Conservation (phyloP, 2,113 vertebrate genomes). For the Aspidoscelis tigris region DNA sequence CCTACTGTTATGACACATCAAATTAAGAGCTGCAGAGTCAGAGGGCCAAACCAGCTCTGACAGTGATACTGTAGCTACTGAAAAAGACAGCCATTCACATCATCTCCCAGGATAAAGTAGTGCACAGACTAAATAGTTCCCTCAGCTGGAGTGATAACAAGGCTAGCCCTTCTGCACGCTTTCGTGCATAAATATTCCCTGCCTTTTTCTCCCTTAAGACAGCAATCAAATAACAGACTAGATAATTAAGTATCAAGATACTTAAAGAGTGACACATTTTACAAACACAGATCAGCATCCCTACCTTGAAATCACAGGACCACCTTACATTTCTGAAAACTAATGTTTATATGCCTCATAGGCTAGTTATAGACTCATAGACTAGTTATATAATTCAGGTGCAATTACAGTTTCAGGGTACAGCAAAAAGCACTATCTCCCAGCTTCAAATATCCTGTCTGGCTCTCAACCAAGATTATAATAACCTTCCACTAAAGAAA, state of each 20-base stretch:
- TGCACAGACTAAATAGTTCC: background rate
- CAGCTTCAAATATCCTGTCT: too few relatives aligned
- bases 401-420: too few relatives aligned
- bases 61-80: conserved; percentile 35
- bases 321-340: background rate
- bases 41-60: conserved; percentile 48
- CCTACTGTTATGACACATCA: conserved; percentile 66
- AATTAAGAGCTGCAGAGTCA: conserved; percentile 54
- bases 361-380: background rate
- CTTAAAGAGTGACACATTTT: background rate
- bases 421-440: too few relatives aligned
- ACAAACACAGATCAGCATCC: background rate
- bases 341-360: background rate
- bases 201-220: background rate
- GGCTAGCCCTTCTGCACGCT: background rate
- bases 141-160: background rate
- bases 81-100: conserved; percentile 5
- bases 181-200: background rate
- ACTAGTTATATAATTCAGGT: too few relatives aligned
- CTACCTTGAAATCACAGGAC: background rate
- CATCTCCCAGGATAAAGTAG: background rate
- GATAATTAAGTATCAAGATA: background rate
- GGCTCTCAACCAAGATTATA: too few relatives aligned
- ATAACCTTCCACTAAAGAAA: too few relatives aligned
- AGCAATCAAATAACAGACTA: background rate